Evolutionary conservation across 2,113 vertebrate species (phyloP), one percentile per base, ranked within the genome.

Genomic region (Irena cyanogastra): DNA sequence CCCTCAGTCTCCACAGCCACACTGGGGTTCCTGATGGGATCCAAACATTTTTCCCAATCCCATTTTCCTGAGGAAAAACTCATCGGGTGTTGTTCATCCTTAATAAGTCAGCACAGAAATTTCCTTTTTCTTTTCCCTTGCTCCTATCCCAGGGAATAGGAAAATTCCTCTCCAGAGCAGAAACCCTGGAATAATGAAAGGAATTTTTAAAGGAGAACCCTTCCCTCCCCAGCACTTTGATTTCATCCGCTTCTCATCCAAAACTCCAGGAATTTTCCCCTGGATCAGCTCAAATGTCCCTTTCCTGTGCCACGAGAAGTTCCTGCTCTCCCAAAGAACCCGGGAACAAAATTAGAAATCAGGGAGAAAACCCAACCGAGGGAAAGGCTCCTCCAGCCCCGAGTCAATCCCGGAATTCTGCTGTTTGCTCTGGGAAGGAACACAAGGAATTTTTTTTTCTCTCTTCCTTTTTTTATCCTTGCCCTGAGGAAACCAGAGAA

Each of bases 11-110:
- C 44, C 31, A 13, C 31, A 45, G 63, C 49, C 16, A 8, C 42
- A 1, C 24, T 59, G 72, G 39, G 10, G 9, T 65, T 7, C 35
- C 4, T 8, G 3, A 23, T 28, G 0, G 3, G 35, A 57, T 28
- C 60, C 42, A 11, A 49, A 57, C 13, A 0, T 31, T 21, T 14
- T 68, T 92, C 39, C 44, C 39, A 26, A 42, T 74, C 60, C 68
- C 33, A 2, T 90, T 90, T 95, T 91, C 53, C 64, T 2, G 3
- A 75, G 57, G n/a, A 89, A 45, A 89, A 63, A 6, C 27, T 68
- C 13, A 1, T 27, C 35, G 49, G 7, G 4, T 69, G 12, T 13
- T 31, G 6, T 7, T 60, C 1, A 4, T 33, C 41, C 52, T 56
- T 17, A 31, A 44, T 14, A 82, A 52, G 6, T 6, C 17, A 6